Conservation (phyloP, 2,113 vertebrate genomes). For the Sinocyclocheilus anophthalmus region DNA sequence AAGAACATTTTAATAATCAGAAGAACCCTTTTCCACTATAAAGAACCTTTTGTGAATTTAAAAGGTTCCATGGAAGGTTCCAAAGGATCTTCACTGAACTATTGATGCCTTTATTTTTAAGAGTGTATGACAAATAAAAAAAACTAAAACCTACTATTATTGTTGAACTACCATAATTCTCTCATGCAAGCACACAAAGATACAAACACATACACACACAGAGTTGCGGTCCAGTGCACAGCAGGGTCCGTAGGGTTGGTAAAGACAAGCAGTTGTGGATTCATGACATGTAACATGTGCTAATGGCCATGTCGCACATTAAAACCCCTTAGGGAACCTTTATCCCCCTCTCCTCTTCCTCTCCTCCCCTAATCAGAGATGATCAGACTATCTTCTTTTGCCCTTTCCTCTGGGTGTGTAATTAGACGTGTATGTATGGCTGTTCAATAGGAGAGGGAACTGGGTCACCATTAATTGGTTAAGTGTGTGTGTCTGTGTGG, state of each 20-base stretch:
- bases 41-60: not conserved
- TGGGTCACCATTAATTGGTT: constrained; percentile 64
- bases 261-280: constrained; percentile 66
- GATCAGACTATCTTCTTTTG: constrained; percentile 49
- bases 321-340: constrained; percentile 69
- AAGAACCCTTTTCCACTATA: no score
- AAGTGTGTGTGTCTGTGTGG: constrained; percentile 37
- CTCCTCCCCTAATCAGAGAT: constrained; percentile 58
- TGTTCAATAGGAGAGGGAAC: constrained; percentile 54
- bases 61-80: not conserved
- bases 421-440: constrained; percentile 54
- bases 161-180: not conserved
- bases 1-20: no score
- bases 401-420: constrained; percentile 50
- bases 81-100: not conserved
- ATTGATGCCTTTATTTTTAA: no score
- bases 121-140: no score
- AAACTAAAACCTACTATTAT: not conserved
- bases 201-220: constrained; percentile 20
- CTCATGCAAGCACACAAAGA: not conserved
- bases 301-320: constrained; percentile 73
- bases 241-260: constrained; percentile 56
- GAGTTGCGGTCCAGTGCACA: constrained; percentile 39
- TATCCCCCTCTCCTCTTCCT: constrained; percentile 42
- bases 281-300: constrained; percentile 77